Evolutionary conservation across 2,888 invertebrate species (phyloP).

Genomic region (Perizoma flavofasciatum): DNA sequence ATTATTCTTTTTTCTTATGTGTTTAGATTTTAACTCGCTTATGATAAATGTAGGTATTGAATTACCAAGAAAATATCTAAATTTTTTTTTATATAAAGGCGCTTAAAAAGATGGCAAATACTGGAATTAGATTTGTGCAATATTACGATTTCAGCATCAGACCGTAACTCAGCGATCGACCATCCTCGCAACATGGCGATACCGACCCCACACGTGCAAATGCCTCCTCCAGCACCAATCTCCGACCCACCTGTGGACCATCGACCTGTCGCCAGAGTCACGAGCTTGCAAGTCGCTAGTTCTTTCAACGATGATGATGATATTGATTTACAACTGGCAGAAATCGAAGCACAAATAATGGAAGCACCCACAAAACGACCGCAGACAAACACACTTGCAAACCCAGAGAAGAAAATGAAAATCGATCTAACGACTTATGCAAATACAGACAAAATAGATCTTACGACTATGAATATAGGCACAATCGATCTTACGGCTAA

Average conservation of each 20-base stretch:
- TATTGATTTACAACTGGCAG: conserved; percentile 65
- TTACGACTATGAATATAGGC: conserved; percentile 27
- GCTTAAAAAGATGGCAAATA: too few relatives aligned
- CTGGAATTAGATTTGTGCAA: too few relatives aligned
- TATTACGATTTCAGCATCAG: conserved; percentile 19
- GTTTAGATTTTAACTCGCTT: too few relatives aligned
- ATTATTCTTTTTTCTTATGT: too few relatives aligned
- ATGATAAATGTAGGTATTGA: too few relatives aligned
- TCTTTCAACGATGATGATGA: conserved; percentile 56
- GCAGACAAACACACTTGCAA: conserved; percentile 37
- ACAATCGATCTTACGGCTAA: conserved; percentile 15
- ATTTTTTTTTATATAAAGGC: too few relatives aligned
- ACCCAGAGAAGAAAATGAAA: conserved; percentile 65
- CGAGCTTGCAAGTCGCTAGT: conserved; percentile 45
- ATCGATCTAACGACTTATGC: conserved; percentile 38
- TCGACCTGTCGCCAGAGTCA: conserved; percentile 52
- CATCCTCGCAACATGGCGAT: conserved; percentile 53
- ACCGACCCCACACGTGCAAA: conserved; percentile 53
- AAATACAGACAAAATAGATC: conserved; percentile 3
- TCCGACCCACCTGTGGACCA: conserved; percentile 42
- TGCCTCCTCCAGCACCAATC: conserved; percentile 44
- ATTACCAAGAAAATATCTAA: too few relatives aligned
- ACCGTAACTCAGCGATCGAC: conserved; percentile 43
- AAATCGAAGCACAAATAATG: conserved; percentile 61
- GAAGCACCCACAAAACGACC: conserved; percentile 55